Conservation (phyloP, 1,140 invertebrate genomes). For the Gerris buenoi region DNA sequence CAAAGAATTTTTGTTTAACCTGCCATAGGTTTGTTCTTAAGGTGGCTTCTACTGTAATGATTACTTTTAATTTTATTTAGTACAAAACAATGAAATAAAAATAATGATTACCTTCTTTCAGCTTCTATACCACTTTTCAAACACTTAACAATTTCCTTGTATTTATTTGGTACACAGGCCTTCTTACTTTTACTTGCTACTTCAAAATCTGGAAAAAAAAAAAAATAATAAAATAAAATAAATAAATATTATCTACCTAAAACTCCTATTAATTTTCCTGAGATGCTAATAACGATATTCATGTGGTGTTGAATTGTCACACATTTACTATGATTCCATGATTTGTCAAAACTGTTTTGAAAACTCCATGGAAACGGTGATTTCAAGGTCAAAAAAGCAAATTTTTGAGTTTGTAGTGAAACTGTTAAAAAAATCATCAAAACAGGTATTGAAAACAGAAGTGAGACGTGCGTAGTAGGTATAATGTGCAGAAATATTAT, state of each 20-base stretch:
- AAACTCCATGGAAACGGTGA: neutral
- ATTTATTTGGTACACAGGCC: conserved; percentile 38
- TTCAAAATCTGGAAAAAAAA: conserved; percentile 41
- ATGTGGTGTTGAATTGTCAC: neutral
- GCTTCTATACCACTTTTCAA: conserved; percentile 45
- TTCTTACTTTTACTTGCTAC: conserved; percentile 50
- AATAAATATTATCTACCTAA: too few relatives aligned
- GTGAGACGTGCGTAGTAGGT: too few relatives aligned
- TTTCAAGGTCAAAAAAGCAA: neutral
- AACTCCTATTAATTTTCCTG: neutral
- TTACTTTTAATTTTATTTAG: too few relatives aligned
- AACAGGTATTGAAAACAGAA: too few relatives aligned
- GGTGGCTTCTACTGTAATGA: too few relatives aligned
- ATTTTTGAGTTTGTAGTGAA: too few relatives aligned
- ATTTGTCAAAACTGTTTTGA: neutral
- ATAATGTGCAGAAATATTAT: too few relatives aligned
- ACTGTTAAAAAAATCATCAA: too few relatives aligned
- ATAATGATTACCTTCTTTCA: conserved; percentile 45
- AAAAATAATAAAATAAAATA: conserved; percentile 9
- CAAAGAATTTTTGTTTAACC: too few relatives aligned
- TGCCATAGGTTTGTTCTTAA: too few relatives aligned
- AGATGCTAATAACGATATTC: neutral
- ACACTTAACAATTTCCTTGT: conserved; percentile 28
- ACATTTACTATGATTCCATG: neutral
- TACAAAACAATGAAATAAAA: too few relatives aligned